Percentiles rank a stretch among this genome's conserved stretches.
These are phyloP conservation scores for Bradypodion ventrale DNA, from an alignment of 2,797 vertebrate genomes.

Conservation along the genomic window DNA sequence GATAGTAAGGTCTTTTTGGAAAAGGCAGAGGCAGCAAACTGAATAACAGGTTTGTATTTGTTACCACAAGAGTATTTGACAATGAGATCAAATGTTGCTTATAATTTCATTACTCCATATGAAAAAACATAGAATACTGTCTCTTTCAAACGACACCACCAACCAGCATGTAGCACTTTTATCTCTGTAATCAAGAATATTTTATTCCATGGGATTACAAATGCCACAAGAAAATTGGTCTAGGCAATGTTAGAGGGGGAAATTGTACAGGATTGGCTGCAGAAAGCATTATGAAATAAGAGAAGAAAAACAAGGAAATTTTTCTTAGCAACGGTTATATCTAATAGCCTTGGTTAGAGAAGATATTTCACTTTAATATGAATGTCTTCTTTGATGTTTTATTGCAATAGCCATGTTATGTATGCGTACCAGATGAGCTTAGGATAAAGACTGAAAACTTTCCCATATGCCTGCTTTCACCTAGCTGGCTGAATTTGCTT, in stretches of 20 bases:
- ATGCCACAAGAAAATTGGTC: neutral
- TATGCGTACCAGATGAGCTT: neutral
- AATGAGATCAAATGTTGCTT: neutral
- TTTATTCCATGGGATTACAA: neutral
- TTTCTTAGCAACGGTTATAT: constrained; percentile 13
- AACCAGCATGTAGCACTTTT: neutral
- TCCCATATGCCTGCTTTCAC: neutral
- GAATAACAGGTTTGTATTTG: neutral
- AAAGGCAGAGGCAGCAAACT: neutral
- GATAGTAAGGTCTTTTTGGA: neutral
- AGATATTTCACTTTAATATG: neutral
- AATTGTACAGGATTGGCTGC: neutral
- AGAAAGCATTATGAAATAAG: constrained; percentile 1
- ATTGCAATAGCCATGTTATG: neutral
- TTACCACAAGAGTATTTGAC: neutral
- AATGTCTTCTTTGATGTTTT: constrained; percentile 32
- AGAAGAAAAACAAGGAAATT: neutral
- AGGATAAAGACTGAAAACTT: neutral
- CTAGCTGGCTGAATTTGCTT: neutral
- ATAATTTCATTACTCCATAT: too few relatives aligned
- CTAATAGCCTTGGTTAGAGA: neutral
- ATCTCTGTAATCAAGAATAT: neutral
- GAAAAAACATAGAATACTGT: too few relatives aligned
- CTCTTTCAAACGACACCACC: neutral
- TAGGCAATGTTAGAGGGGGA: neutral